phyloP scores from a whole-genome alignment of 2,888 invertebrate genomes.

The Drosophila kokeensis region DNA sequence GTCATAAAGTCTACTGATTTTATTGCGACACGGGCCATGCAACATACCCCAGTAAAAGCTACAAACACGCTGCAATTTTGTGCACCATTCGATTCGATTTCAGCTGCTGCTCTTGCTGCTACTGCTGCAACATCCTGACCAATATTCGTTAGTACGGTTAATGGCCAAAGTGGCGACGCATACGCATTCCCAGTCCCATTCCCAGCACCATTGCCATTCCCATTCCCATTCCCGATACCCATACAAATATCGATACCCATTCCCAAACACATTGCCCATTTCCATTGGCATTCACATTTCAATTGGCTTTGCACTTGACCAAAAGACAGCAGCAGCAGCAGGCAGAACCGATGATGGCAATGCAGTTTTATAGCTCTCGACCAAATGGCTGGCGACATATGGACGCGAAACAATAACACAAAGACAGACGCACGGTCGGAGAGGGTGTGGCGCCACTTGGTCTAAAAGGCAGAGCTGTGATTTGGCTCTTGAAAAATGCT shows the following conservation, averaged over 20 bases:
- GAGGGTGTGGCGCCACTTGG: conserved; percentile 20
- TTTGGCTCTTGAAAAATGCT: conserved; percentile 30
- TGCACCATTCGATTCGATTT: conserved; percentile 14
- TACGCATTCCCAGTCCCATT: conserved; percentile 20
- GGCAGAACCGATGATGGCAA: conserved; percentile 49
- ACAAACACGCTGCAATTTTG: neutral
- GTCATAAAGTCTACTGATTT: conserved; percentile 72
- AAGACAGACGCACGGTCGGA: neutral
- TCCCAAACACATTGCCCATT: conserved; percentile 13
- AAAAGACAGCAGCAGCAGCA: conserved; percentile 42
- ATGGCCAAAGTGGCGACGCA: conserved; percentile 59
- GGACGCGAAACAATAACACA: conserved; percentile 59
- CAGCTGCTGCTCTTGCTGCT: conserved; percentile 7
- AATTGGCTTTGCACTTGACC: conserved; percentile 60
- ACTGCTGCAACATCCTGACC: conserved; percentile 42
- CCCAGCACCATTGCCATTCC: conserved; percentile 5
- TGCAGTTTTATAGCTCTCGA: conserved; percentile 58
- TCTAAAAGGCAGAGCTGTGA: conserved; percentile 13
- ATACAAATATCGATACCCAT: conserved; percentile 1
- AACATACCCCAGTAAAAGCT: conserved; percentile 26
- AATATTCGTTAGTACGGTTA: conserved; percentile 62
- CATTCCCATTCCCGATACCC: conserved; percentile 2
- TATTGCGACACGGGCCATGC: conserved; percentile 53
- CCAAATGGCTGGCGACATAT: conserved; percentile 73
- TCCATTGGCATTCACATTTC: conserved; percentile 38